Percentiles rank a stretch among this genome's conserved stretches.
phyloP scores from a whole-genome alignment of 2,888 invertebrate genomes.

The Drosophila merina region DNA sequence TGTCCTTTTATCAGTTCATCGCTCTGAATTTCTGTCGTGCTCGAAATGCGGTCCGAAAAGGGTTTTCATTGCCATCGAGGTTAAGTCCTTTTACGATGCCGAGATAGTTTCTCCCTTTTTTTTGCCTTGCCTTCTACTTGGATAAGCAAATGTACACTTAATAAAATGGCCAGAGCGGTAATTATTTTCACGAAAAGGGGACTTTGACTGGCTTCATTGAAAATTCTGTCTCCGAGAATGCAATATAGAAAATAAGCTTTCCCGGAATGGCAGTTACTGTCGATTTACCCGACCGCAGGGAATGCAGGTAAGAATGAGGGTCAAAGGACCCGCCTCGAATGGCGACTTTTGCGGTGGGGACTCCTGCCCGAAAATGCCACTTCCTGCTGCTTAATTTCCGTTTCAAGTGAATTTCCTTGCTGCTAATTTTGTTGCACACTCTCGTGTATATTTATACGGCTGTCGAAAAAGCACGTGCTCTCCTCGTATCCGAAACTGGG shows the following conservation, averaged over 20 bases:
- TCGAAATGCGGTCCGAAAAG: conserved; percentile 42
- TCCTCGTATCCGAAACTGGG: conserved; percentile 48
- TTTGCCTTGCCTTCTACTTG: conserved; percentile 9
- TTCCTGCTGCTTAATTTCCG: conserved; percentile 79
- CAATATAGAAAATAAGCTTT: background rate
- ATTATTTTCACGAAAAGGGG: conserved; percentile 5
- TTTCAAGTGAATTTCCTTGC: conserved; percentile 78
- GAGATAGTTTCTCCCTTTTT: conserved; percentile 32
- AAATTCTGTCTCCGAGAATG: background rate
- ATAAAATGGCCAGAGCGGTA: conserved; percentile 8
- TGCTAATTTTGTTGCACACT: conserved; percentile 66
- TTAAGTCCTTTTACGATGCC: conserved; percentile 33
- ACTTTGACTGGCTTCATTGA: background rate
- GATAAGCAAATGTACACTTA: conserved; percentile 22
- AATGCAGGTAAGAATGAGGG: conserved; percentile 37
- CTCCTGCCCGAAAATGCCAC: conserved; percentile 52
- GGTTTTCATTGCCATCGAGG: conserved; percentile 34
- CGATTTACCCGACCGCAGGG: conserved; percentile 16
- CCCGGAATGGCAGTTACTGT: conserved; percentile 9
- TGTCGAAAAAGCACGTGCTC: conserved; percentile 31
- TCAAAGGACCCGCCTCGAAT: conserved; percentile 15
- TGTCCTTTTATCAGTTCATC: conserved; percentile 73
- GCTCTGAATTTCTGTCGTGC: conserved; percentile 43
- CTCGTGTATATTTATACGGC: background rate
- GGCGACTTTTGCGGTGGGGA: conserved; percentile 16